Evolutionary conservation across 2,888 invertebrate species (phyloP).

Genomic region (Eristalis tenax): DNA sequence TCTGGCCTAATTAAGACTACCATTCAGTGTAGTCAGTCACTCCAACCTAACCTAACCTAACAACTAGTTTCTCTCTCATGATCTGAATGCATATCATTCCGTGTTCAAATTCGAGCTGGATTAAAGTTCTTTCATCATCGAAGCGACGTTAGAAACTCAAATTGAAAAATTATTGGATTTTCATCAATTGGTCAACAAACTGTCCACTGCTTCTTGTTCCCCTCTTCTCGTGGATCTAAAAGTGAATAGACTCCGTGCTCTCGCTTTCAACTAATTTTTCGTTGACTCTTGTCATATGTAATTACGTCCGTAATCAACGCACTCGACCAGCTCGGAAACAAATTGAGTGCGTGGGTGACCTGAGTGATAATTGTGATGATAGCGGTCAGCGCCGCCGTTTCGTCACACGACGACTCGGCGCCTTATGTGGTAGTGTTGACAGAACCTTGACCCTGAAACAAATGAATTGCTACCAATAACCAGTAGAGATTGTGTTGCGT

Average conservation of each 20-base stretch:
- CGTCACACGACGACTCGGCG: not conserved
- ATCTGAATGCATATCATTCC: too few relatives aligned
- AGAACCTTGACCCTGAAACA: not conserved
- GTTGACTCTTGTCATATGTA: not conserved
- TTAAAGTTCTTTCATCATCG: too few relatives aligned
- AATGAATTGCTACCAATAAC: not conserved
- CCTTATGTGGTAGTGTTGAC: not conserved
- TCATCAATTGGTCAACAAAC: too few relatives aligned
- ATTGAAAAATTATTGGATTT: too few relatives aligned
- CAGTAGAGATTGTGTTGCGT: not conserved
- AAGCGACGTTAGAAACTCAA: too few relatives aligned
- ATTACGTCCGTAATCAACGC: not conserved
- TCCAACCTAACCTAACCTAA: too few relatives aligned
- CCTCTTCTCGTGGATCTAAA: not conserved
- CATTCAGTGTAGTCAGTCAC: too few relatives aligned
- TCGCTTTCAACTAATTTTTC: not conserved
- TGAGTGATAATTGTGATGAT: not conserved
- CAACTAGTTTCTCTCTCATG: too few relatives aligned
- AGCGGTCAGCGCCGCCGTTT: not conserved
- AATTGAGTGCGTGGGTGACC: not conserved
- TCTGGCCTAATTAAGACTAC: too few relatives aligned
- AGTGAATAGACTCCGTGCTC: not conserved
- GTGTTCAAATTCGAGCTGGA: too few relatives aligned
- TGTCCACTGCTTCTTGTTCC: too few relatives aligned
- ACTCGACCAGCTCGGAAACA: not conserved